Conservation (phyloP, 2,888 invertebrate species). For the Myopa testacea region DNA sequence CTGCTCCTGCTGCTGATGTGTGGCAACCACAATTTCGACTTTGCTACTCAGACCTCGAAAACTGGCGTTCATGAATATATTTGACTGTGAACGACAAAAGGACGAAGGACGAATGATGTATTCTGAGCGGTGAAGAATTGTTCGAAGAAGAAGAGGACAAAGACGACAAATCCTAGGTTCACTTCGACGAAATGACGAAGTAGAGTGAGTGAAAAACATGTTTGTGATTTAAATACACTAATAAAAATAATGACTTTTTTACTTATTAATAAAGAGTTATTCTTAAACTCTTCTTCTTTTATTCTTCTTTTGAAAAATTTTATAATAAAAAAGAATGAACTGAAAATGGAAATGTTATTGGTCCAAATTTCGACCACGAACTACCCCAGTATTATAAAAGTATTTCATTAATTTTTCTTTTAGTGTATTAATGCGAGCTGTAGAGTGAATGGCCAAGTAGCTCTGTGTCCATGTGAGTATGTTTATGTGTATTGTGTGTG, state of each 20-base stretch:
- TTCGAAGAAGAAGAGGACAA: neutral
- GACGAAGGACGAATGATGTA: neutral
- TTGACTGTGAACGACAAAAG: neutral
- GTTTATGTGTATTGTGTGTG: neutral
- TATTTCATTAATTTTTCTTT: no score
- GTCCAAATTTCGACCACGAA: no score
- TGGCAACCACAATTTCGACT: slow-evolving; percentile 5
- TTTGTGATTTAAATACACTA: neutral
- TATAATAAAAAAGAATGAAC: no score
- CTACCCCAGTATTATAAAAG: no score
- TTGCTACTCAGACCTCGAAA: slow-evolving; percentile 3
- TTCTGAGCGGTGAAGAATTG: slow-evolving; percentile 9
- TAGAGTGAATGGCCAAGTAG: no score
- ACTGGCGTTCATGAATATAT: neutral
- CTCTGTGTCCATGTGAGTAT: no score
- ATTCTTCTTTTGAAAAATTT: no score
- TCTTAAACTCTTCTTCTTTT: neutral
- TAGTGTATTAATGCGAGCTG: no score
- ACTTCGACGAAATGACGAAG: neutral
- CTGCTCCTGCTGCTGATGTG: slow-evolving; percentile 1
- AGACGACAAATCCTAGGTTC: neutral
- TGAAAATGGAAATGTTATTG: no score
- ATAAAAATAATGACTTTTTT: neutral
- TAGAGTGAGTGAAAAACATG: neutral
- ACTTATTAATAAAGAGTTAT: neutral